These are phyloP conservation scores for Platygyra sinensis DNA, from an alignment of 64 coral and sea anemone genomes.

Conservation along the genomic window DNA sequence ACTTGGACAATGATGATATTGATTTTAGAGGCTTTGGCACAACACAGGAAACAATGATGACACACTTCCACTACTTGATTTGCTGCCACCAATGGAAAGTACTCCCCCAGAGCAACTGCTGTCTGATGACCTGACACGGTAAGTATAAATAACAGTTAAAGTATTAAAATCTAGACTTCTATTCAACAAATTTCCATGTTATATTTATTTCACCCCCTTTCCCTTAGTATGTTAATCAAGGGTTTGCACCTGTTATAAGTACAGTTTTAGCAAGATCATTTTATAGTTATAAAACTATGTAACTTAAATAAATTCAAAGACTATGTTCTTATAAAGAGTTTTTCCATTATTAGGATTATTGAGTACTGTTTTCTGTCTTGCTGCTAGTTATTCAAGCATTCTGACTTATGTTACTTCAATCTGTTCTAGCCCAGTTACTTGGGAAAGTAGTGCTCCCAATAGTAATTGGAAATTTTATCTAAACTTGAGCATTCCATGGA, in stretches of 20 bases:
- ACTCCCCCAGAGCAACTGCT: constrained; percentile 1
- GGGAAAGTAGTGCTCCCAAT: background rate
- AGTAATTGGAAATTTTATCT: constrained; percentile 25
- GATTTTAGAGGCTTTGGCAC: constrained; percentile 71
- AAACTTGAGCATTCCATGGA: constrained; percentile 27
- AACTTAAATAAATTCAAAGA: too few relatives aligned
- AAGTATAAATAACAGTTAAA: constrained; percentile 27
- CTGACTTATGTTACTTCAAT: too few relatives aligned
- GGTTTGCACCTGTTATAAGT: constrained; percentile 7
- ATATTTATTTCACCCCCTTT: constrained; percentile 11
- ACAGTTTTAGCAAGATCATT: constrained; percentile 18
- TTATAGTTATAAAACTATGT: constrained; percentile 9
- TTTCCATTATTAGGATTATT: background rate
- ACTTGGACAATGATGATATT: constrained; percentile 71
- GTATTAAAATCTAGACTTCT: background rate
- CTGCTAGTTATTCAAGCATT: constrained; percentile 12
- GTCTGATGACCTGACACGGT: background rate
- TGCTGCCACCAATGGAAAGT: constrained; percentile 33
- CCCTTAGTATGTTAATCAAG: background rate
- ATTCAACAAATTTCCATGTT: constrained; percentile 20
- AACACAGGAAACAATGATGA: constrained; percentile 52
- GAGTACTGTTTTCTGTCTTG: background rate
- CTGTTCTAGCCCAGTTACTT: background rate
- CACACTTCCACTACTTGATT: constrained; percentile 46
- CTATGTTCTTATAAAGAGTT: background rate